Conservation (phyloP, 2,888 invertebrate species). For the Clusia tigrina region DNA sequence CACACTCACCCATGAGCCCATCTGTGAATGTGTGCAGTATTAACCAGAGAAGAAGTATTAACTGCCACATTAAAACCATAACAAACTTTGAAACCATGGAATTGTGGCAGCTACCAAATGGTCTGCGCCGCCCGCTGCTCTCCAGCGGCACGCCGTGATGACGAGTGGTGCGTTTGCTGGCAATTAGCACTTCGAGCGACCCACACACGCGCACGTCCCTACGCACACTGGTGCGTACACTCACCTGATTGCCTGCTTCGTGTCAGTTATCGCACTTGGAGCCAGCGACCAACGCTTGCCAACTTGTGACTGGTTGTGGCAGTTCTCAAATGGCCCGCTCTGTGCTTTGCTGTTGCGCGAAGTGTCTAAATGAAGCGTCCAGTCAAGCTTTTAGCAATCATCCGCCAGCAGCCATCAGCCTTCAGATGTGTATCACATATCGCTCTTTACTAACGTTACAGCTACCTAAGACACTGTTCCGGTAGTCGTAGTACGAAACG, state of each 20-base stretch:
- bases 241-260: not conserved
- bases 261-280: not conserved
- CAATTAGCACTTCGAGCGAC: slow-evolving; percentile 46
- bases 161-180: slow-evolving; percentile 51
- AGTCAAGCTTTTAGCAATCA: too few species aligned
- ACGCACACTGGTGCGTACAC: not conserved
- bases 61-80: too few species aligned
- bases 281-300: not conserved
- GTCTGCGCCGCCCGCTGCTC: too few species aligned
- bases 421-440: not conserved
- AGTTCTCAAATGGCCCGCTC: slow-evolving; percentile 1
- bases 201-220: not conserved
- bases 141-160: too few species aligned
- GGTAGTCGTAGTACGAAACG: not conserved
- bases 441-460: not conserved
- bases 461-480: not conserved
- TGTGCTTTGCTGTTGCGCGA: too few species aligned
- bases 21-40: too few species aligned
- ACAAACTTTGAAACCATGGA: too few species aligned
- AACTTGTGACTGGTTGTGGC: slow-evolving; percentile 24
- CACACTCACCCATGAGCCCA: too few species aligned
- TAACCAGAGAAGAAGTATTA: too few species aligned
- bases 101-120: too few species aligned
- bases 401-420: too few species aligned
- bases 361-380: not conserved